Evolutionary conservation across 2,113 vertebrate genomes (phyloP), one percentile per base, ranked within the genome.

Genomic region (Sylvilagus bachmani): DNA sequence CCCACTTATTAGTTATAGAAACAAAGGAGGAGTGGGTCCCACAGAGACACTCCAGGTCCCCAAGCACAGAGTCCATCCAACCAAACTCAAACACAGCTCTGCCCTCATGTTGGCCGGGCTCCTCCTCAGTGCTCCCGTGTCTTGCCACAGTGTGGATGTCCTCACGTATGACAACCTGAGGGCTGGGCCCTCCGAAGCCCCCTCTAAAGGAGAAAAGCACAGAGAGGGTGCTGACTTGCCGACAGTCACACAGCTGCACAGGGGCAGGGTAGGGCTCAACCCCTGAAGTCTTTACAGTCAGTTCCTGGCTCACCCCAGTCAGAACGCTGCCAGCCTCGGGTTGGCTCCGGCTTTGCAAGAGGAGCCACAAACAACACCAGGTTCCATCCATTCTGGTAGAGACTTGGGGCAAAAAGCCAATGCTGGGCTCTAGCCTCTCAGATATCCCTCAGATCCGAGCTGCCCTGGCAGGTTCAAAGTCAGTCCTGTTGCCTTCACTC

Each of bases 291-390:
- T 66, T 14, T 3, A 66, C 17, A 29, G n/a, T 29, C 5, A 64
- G 53, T 69, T 22, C 73, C 55, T 25, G 38, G 53, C 61, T 88
- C 3, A 0, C 3, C 3, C 69, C 80, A 74, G 2, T 51, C 44
- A 33, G 86, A 53, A 36, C 22, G 24, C 36, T 8, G 66, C 10
- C 16, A 33, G 36, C 21, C 31, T 81, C n/a, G 67, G 51, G 74
- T 10, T 70, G 38, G 62, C 53, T 86, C 61, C 31, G 66, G 38
- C 55, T 88, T 90, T 89, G 27, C 19, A 61, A 84, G n/a, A 74
- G 51, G 27, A 53, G 64, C 27, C 75, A 58, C 36, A 84, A 82
- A 61, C 58, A 33, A 95, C 73, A 78, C 38, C 51, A 69, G 55
- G 13, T 27, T 88, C 55, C 33, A 22, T 73, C 67, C 24, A 90